phyloP scores from a whole-genome alignment of 2,113 vertebrate species.

The Megaptera novaeangliae region DNA sequence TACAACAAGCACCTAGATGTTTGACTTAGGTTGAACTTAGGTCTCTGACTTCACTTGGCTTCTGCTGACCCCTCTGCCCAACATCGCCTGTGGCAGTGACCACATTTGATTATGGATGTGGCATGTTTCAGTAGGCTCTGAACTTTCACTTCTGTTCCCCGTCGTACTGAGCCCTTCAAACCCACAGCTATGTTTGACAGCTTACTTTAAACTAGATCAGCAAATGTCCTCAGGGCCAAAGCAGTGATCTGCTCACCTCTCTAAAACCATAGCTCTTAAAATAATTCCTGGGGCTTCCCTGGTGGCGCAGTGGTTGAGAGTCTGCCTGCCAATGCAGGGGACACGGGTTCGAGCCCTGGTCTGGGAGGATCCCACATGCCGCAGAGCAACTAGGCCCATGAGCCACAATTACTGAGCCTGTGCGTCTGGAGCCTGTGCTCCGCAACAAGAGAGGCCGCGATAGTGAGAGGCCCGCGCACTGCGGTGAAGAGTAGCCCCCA shows the following conservation, averaged over 20 bases:
- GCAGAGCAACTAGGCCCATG: too few species aligned
- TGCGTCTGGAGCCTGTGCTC: too few species aligned
- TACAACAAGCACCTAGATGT: neutral
- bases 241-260: neutral
- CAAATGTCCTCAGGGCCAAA: neutral
- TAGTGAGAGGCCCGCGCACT: too few species aligned
- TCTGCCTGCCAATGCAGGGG: too few species aligned
- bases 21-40: neutral
- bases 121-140: neutral
- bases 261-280: neutral
- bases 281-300: neutral
- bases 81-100: accelerated
- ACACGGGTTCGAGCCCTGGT: too few species aligned
- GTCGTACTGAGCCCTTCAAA: neutral
- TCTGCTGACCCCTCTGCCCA: neutral
- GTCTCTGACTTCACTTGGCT: neutral
- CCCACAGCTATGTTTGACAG: neutral
- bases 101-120: neutral
- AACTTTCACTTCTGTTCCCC: neutral
- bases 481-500: too few species aligned
- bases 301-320: too few species aligned
- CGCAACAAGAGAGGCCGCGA: too few species aligned
- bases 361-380: too few species aligned
- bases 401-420: too few species aligned
- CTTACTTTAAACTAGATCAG: neutral